Evolutionary conservation across 2,797 vertebrate species (phyloP).

Genomic region (Myotis planiceps): DNA sequence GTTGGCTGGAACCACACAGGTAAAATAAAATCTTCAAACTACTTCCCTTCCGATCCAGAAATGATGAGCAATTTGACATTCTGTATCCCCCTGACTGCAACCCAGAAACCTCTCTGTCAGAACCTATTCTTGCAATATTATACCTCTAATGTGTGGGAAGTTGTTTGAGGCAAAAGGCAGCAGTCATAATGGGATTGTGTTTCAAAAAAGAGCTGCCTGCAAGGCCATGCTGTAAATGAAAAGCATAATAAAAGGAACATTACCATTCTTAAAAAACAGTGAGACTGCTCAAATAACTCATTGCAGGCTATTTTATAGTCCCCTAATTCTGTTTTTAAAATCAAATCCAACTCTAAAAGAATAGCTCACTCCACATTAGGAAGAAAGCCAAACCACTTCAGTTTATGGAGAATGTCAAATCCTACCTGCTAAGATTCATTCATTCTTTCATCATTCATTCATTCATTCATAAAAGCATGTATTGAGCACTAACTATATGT

Average conservation of each 20-base stretch:
- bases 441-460: not conserved
- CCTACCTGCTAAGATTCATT: conserved; percentile 36
- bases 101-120: conserved; percentile 75
- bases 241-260: conserved; percentile 82
- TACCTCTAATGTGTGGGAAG: conserved; percentile 75
- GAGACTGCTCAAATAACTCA: conserved; percentile 77
- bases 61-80: conserved; percentile 75
- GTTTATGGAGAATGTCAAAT: conserved; percentile 55
- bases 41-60: conserved; percentile 75
- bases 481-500: not conserved
- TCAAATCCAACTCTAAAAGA: conserved; percentile 64
- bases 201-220: conserved; percentile 75
- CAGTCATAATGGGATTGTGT: conserved; percentile 76
- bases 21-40: conserved; percentile 79
- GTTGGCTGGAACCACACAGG: conserved; percentile 71
- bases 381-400: conserved; percentile 62
- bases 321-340: conserved; percentile 81
- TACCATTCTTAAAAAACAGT: conserved; percentile 77
- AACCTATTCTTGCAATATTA: conserved; percentile 76
- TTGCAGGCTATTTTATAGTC: conserved; percentile 76
- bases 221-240: conserved; percentile 83
- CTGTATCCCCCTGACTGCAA: conserved; percentile 71
- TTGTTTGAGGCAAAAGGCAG: conserved; percentile 71
- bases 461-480: not conserved
- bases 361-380: conserved; percentile 57